Conservation (phyloP, 2,797 vertebrate species). For the Emys orbicularis region DNA sequence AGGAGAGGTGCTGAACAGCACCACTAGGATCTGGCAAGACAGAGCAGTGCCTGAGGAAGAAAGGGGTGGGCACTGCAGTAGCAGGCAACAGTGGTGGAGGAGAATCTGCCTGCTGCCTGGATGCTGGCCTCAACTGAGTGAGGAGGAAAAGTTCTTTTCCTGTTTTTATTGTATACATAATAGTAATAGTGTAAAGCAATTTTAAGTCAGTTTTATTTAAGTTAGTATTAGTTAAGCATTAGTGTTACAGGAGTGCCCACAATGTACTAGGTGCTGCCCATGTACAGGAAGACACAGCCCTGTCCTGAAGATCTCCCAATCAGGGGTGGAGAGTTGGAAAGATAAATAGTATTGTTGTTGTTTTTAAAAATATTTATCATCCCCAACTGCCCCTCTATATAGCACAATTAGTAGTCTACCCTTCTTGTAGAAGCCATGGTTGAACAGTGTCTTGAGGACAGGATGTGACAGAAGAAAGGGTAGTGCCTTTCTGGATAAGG, state of each 20-base stretch:
- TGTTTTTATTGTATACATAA: not conserved
- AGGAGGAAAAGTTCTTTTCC: not conserved
- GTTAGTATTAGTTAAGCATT: not conserved
- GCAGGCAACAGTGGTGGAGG: not conserved
- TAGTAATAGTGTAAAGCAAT: not conserved
- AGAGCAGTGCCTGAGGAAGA: not conserved
- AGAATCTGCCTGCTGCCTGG: not conserved
- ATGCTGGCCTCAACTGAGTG: not conserved
- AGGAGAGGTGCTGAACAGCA: not conserved
- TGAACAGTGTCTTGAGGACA: too few relatives aligned
- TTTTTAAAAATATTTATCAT: not conserved
- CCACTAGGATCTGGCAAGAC: not conserved
- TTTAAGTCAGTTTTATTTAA: not conserved
- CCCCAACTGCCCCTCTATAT: too few relatives aligned
- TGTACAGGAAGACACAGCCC: not conserved
- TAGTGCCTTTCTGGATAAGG: too few relatives aligned
- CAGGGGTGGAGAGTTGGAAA: not conserved
- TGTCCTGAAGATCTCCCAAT: not conserved
- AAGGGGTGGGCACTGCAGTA: not conserved
- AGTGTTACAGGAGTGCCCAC: not conserved
- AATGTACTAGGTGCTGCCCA: not conserved
- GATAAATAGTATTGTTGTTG: not conserved
- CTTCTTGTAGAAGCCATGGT: too few relatives aligned
- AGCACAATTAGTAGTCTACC: too few relatives aligned
- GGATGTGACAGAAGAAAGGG: too few relatives aligned